Base-by-base conservation (phyloP, 2,113 vertebrate species). In the Corynorhinus townsendii region DNA sequence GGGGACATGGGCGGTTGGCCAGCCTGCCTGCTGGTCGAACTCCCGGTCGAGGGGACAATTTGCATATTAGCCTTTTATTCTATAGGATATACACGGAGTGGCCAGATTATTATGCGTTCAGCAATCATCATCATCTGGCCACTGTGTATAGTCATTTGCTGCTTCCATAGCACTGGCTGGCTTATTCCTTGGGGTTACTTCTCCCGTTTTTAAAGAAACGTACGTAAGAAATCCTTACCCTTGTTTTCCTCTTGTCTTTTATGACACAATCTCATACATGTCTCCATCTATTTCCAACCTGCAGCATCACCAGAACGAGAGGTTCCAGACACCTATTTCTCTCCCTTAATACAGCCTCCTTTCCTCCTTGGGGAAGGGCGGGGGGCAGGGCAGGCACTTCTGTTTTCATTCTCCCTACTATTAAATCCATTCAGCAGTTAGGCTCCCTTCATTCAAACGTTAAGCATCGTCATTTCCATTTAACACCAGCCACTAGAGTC, bases 171-270 rank as follows among this genome's bases (percentile, higher is more conserved):
- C 12, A 40, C 64, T 66, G 64, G 81, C 69, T 92, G 64, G 76
- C 69, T 93, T 88, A 40, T 91, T 69, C 87, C 96, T 83, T 19
- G 16, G 81, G 64, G 83, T 68, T 49, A 59, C 19, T 69, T 85
- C 68, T 49, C 68, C n/a, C 33, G 68, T 73, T 96, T 81, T 54
- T 80, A 64, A 64, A 83, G 62, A 91, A 59, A 56, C n/a, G 12
- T 12, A 84, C 28, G 8, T 15, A 71, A 59, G 59, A 40, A 8
- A n/a, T 19, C 75, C 75, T 89, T 19, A 52, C 4, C 24, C 52
- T 82, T 11, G 17, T 45, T 87, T 30, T 30, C n/a, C 16, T 80
- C 91, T 77, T 68, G 71, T 38, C 38, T 43, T 81, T 66, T 17
- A n/a, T n/a, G 64, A 68, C 33, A 8, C n/a, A 26, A 14, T 10